Percentiles rank a stretch among this genome's conserved stretches.
Conservation (phyloP, 2,113 vertebrate species). For the Petrocephalus zakoni region DNA sequence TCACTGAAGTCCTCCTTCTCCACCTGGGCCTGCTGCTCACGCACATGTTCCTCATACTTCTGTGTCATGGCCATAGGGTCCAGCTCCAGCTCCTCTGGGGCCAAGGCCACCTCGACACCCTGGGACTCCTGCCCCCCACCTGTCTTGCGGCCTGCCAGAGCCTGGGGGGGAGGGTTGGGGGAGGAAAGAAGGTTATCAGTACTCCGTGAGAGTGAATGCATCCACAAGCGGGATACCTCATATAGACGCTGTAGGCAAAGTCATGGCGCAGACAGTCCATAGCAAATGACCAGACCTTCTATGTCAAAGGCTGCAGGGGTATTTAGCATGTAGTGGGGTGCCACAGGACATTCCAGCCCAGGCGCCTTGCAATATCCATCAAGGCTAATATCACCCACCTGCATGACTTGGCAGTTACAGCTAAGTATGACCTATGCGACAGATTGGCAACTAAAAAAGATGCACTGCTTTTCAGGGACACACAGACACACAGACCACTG, state of each 20-base stretch:
- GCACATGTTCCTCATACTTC: slow-evolving; percentile 88
- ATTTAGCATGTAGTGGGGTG: not conserved
- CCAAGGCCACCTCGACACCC: slow-evolving; percentile 70
- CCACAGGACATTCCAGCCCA: not conserved
- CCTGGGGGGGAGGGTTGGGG: slow-evolving; percentile 43
- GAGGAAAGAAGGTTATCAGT: not conserved
- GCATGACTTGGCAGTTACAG: not conserved
- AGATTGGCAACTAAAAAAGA: not conserved
- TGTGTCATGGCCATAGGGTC: slow-evolving; percentile 93
- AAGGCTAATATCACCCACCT: not conserved
- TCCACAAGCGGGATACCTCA: not conserved
- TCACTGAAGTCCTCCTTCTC: slow-evolving; percentile 92
- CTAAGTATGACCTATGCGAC: not conserved
- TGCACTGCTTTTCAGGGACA: not conserved
- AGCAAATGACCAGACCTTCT: not conserved
- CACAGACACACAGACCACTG: slow-evolving; percentile 2
- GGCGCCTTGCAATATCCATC: not conserved
- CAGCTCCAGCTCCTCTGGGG: slow-evolving; percentile 84
- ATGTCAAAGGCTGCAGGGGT: not conserved
- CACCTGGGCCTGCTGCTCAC: slow-evolving; percentile 87
- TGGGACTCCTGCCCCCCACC: slow-evolving; percentile 57
- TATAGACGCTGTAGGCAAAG: not conserved
- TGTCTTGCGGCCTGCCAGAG: slow-evolving; percentile 58
- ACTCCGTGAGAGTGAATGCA: not conserved
- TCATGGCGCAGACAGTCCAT: not conserved